Percentiles rank a stretch among this genome's conserved stretches.
Evolutionary conservation across 2,797 vertebrate genomes (phyloP).

Genomic region (Enteromius treurensis): DNA sequence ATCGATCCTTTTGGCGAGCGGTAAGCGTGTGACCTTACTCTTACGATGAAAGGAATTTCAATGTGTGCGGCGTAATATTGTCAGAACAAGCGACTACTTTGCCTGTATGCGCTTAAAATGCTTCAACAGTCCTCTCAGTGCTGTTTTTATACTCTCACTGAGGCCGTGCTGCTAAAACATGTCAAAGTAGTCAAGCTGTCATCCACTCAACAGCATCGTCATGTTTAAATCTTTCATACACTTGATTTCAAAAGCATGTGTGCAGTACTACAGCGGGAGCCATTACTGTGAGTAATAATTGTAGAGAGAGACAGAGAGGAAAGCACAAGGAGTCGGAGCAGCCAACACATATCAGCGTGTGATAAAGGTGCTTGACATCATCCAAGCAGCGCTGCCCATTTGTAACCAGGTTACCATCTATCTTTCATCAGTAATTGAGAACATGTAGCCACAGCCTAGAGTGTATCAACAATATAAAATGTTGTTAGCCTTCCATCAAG

Average conservation of each 20-base stretch:
- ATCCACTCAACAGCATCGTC: slow-evolving; percentile 33
- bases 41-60: slow-evolving; percentile 63
- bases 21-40: slow-evolving; percentile 54
- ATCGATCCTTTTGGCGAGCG: slow-evolving; percentile 55
- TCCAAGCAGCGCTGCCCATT: slow-evolving; percentile 77
- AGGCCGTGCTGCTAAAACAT: slow-evolving; percentile 41
- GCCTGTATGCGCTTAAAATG: slow-evolving; percentile 23
- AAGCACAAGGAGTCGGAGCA: slow-evolving; percentile 52
- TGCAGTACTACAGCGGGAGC: neutral
- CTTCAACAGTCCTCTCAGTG: slow-evolving; percentile 37
- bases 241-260: slow-evolving; percentile 18
- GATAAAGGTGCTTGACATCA: slow-evolving; percentile 81
- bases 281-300: slow-evolving; percentile 66
- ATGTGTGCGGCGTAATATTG: slow-evolving; percentile 61
- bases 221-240: slow-evolving; percentile 20
- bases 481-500: slow-evolving; percentile 81
- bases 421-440: slow-evolving; percentile 79
- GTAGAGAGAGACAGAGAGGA: slow-evolving; percentile 66
- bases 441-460: slow-evolving; percentile 76
- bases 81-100: slow-evolving; percentile 52
- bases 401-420: slow-evolving; percentile 82
- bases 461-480: slow-evolving; percentile 82
- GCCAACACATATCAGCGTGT: slow-evolving; percentile 70
- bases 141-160: slow-evolving; percentile 30
- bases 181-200: slow-evolving; percentile 50